Conservation (phyloP, 1,140 invertebrate species). For the Leptopilina clavipes region DNA sequence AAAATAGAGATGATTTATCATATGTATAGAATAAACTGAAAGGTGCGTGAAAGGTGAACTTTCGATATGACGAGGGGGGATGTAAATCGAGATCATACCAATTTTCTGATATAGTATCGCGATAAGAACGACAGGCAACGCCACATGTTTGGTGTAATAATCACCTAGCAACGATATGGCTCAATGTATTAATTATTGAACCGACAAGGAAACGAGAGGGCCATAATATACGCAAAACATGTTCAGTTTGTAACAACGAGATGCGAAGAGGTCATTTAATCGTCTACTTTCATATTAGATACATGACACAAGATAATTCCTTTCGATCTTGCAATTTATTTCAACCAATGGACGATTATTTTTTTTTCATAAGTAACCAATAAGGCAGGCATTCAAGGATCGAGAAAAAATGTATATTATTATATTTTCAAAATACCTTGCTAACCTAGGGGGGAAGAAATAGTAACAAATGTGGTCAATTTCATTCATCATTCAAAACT, state of each 20-base stretch:
- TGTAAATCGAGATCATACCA: constrained; percentile 20
- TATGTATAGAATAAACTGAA: no score
- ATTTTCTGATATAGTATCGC: constrained; percentile 26
- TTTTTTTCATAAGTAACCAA: no score
- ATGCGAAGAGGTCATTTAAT: background rate
- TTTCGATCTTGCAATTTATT: constrained; percentile 63
- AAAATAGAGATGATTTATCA: background rate
- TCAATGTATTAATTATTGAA: constrained; percentile 73
- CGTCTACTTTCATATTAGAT: constrained; percentile 48
- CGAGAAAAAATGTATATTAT: no score
- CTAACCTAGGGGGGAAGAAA: no score
- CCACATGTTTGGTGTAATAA: constrained; percentile 55
- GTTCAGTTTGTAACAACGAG: constrained; percentile 37
- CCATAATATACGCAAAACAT: constrained; percentile 52
- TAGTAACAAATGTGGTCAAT: no score
- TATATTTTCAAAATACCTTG: no score
- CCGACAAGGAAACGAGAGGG: constrained; percentile 48
- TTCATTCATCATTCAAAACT: no score
- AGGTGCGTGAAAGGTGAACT: background rate
- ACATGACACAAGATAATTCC: constrained; percentile 66
- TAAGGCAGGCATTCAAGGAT: no score
- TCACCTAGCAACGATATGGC: constrained; percentile 63
- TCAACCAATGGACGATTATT: constrained; percentile 61
- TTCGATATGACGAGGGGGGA: background rate
- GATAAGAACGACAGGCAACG: constrained; percentile 25